Conservation (phyloP, 2,113 vertebrate genomes). For the Melanotaenia duboulayi region DNA sequence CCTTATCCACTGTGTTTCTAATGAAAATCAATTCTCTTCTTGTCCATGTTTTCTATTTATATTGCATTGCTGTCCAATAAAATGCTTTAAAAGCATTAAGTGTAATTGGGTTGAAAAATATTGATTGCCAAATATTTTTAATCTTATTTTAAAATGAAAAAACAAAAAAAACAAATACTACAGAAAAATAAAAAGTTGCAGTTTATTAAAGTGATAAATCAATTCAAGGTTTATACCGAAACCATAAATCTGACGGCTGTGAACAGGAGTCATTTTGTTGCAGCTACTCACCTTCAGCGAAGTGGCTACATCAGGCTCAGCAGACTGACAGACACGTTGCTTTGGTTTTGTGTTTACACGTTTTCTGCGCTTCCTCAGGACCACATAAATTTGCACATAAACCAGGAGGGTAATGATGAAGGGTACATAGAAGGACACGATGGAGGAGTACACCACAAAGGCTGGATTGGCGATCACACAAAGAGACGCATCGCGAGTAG, state of each 20-base stretch:
- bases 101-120: slow-evolving; percentile 20
- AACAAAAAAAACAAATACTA: background rate
- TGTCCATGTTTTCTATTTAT: slow-evolving; percentile 16
- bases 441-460: slow-evolving; percentile 86
- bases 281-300: slow-evolving; percentile 78
- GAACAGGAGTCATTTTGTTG: background rate
- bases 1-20: slow-evolving; percentile 7
- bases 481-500: slow-evolving; percentile 78
- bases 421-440: slow-evolving; percentile 86
- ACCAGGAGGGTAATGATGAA: slow-evolving; percentile 87
- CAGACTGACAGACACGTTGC: slow-evolving; percentile 66
- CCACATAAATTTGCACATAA: slow-evolving; percentile 87
- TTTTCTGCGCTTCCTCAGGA: slow-evolving; percentile 83
- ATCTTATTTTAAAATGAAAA: background rate
- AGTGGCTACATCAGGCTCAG: slow-evolving; percentile 58
- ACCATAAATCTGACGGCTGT: slow-evolving; percentile 1
- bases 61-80: slow-evolving; percentile 17
- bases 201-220: slow-evolving; percentile 9
- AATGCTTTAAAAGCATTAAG: slow-evolving; percentile 28
- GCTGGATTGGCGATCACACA: slow-evolving; percentile 86
- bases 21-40: slow-evolving; percentile 45
- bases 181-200: background rate
- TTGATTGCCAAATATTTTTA: slow-evolving; percentile 30
- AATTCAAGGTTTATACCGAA: background rate
- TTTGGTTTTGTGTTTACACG: slow-evolving; percentile 84